A percentile compares a stretch with the other conserved stretches of the same genome.
These are phyloP conservation scores for Palloptera scutellata DNA, from an alignment of 2,888 invertebrate species.

Conservation along the genomic window DNA sequence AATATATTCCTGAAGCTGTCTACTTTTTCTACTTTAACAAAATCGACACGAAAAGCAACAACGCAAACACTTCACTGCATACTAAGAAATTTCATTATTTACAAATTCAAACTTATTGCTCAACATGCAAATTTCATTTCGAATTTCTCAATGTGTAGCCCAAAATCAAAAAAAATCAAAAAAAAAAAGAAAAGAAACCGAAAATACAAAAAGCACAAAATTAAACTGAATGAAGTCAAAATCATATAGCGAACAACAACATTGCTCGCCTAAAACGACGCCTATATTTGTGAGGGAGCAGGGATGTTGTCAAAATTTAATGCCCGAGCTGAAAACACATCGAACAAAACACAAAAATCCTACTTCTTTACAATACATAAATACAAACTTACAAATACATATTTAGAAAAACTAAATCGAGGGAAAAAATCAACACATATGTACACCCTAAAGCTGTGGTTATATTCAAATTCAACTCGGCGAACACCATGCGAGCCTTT, in stretches of 20 bases:
- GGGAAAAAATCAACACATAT: too few relatives aligned
- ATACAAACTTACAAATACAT: too few relatives aligned
- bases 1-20: constrained; percentile 5
- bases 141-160: constrained; percentile 18
- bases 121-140: constrained; percentile 30
- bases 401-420: too few relatives aligned
- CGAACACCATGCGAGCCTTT: too few relatives aligned
- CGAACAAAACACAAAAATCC: too few relatives aligned
- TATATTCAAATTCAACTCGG: too few relatives aligned
- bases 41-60: too few relatives aligned
- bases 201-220: not conserved
- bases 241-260: not conserved
- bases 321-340: not conserved
- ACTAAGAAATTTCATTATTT: not conserved
- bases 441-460: too few relatives aligned
- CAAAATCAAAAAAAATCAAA: too few relatives aligned
- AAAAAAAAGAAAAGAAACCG: not conserved
- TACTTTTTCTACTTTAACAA: too few relatives aligned
- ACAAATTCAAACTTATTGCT: constrained; percentile 22
- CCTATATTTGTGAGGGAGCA: not conserved
- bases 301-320: constrained; percentile 31
- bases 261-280: not conserved
- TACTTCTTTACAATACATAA: not conserved
- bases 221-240: not conserved
- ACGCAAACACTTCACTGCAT: too few relatives aligned